Evolutionary conservation across 1,140 invertebrate genomes (phyloP).

Genomic region (Achatina immaculata): DNA sequence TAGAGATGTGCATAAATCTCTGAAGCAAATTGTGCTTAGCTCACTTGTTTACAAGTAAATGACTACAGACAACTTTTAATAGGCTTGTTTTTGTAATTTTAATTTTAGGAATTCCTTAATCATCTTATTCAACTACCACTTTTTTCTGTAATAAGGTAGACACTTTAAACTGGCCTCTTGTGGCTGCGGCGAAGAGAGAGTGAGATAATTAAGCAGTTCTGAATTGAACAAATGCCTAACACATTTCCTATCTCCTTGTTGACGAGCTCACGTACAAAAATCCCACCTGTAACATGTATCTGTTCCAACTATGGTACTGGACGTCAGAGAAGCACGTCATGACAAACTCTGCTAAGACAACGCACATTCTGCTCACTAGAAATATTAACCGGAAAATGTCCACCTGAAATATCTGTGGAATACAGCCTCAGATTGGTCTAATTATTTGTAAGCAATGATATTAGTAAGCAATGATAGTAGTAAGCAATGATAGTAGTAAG

Average conservation of each 20-base stretch:
- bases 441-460: no score
- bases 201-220: no score
- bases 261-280: neutral
- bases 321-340: constrained; percentile 28
- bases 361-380: neutral
- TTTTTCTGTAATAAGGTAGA: neutral
- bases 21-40: no score
- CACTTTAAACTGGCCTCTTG: no score
- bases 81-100: neutral
- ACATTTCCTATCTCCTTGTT: neutral
- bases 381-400: neutral
- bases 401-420: neutral
- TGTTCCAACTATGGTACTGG: neutral
- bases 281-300: neutral
- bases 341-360: neutral
- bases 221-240: neutral
- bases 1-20: neutral
- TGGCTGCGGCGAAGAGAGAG: no score
- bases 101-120: neutral
- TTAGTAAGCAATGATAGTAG: no score
- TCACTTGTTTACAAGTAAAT: no score
- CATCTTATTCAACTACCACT: neutral
- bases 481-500: no score
- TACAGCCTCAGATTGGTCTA: no score
- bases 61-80: neutral